phyloP scores from a whole-genome alignment of 23 tunicate genomes.

The Halocynthia roretzi region DNA sequence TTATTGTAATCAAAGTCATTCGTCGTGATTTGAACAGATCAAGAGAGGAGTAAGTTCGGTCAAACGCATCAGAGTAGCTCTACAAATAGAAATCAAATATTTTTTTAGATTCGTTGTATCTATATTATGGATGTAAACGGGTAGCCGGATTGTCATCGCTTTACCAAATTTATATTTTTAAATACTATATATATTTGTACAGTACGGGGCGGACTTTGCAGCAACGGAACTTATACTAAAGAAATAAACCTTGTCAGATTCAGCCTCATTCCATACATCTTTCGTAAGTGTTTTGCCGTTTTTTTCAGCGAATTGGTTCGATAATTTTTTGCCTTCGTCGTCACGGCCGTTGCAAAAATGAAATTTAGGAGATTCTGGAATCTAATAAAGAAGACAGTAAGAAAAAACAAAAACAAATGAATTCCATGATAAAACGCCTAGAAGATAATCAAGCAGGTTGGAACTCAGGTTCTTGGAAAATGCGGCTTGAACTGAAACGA shows the following conservation, averaged over 20 bases:
- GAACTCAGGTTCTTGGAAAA: background rate
- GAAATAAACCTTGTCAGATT: background rate
- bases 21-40: conserved; percentile 51
- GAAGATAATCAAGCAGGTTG: background rate
- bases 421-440: background rate
- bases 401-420: background rate
- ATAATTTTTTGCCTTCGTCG: conserved; percentile 50
- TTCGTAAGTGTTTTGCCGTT: conserved; percentile 51
- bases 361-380: conserved; percentile 84
- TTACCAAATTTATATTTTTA: no score
- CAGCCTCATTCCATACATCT: conserved; percentile 71
- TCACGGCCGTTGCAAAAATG: conserved; percentile 79
- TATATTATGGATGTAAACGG: no score
- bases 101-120: no score
- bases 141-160: no score
- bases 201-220: no score
- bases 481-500: no score
- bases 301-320: conserved; percentile 49
- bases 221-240: no score
- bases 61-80: background rate
- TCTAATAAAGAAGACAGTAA: conserved; percentile 17
- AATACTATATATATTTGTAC: no score
- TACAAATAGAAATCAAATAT: no score
- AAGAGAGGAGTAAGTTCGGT: conserved; percentile 37
- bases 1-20: conserved; percentile 70